Conservation (phyloP, 1,140 invertebrate genomes). For the Zaprionus capensis region DNA sequence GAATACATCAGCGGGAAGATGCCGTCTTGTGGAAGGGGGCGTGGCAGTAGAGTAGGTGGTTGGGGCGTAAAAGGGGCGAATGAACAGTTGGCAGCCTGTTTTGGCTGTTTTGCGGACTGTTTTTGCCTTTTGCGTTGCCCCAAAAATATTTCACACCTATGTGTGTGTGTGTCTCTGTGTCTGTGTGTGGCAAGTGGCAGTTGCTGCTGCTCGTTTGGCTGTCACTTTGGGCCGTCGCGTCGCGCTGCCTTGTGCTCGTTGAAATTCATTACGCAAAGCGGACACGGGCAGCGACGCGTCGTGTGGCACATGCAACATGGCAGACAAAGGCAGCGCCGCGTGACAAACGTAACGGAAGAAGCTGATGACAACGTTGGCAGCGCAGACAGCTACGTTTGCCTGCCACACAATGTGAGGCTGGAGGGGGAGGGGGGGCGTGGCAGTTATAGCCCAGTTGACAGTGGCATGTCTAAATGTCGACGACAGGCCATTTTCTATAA, state of each 20-base stretch:
- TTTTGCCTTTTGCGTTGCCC: constrained; percentile 48
- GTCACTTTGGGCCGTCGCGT: constrained; percentile 62
- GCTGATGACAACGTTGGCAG: constrained; percentile 33
- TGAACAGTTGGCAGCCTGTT: constrained; percentile 42
- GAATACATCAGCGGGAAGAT: constrained; percentile 68
- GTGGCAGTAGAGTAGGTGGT: constrained; percentile 12
- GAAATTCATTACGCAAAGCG: constrained; percentile 74
- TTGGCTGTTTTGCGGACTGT: constrained; percentile 46
- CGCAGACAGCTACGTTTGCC: constrained; percentile 7
- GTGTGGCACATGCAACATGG: constrained; percentile 35
- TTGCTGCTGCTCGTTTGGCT: constrained; percentile 67
- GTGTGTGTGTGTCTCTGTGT: constrained; percentile 21
- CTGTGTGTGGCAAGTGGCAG: constrained; percentile 42
- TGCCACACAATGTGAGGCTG: neutral
- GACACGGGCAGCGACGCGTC: constrained; percentile 19
- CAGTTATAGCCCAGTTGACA: constrained; percentile 27
- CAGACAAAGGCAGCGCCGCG: constrained; percentile 41
- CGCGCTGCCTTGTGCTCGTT: constrained; percentile 46
- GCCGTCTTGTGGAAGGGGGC: constrained; percentile 22
- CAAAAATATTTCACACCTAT: constrained; percentile 80
- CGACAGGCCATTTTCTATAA: constrained; percentile 82
- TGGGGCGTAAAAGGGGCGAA: neutral
- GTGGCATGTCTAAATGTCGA: constrained; percentile 76
- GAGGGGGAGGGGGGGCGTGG: constrained; percentile 3
- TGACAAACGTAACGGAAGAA: constrained; percentile 79